Percentiles rank a stretch among this genome's conserved stretches.
Conservation (phyloP, 2,113 vertebrate species). For the Takifugu bimaculatus region DNA sequence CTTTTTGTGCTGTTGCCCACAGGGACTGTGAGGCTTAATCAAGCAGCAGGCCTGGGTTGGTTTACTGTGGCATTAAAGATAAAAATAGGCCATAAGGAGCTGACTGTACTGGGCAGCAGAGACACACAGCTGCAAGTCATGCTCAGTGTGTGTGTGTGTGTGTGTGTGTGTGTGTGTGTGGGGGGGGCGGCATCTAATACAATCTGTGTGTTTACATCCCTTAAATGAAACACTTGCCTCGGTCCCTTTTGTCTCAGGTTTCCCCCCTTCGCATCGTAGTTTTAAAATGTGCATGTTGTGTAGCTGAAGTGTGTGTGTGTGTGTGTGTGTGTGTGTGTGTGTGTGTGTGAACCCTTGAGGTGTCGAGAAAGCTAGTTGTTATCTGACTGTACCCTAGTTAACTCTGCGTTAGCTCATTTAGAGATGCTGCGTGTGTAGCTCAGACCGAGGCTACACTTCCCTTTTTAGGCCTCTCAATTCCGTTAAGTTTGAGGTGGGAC, state of each 20-base stretch:
- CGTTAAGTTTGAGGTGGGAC: no score
- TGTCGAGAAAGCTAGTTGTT: no score
- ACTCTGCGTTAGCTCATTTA: no score
- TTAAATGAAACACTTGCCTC: conserved; percentile 2
- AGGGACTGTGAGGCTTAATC: conserved; percentile 53
- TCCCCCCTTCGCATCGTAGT: neutral
- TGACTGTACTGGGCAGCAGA: conserved; percentile 31
- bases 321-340: conserved; percentile 10
- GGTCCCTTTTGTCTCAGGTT: conserved; percentile 3
- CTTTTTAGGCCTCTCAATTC: no score
- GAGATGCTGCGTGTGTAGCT: no score
- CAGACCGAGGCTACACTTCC: no score
- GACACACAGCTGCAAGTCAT: conserved; percentile 44
- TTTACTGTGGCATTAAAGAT: conserved; percentile 55
- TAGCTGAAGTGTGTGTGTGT: neutral
- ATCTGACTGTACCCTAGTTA: no score
- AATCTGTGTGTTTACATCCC: neutral
- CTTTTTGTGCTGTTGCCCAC: conserved; percentile 37
- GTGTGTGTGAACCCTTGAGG: neutral
- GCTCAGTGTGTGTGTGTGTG: conserved; percentile 21
- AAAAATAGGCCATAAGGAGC: conserved; percentile 60
- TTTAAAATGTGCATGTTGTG: no score
- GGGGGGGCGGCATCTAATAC: neutral
- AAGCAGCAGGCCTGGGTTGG: conserved; percentile 47
- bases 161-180: conserved; percentile 13